phyloP scores from a whole-genome alignment of 30 jellyfish, hydroid and myxozoan genomes.

The Aurelia aurita region DNA sequence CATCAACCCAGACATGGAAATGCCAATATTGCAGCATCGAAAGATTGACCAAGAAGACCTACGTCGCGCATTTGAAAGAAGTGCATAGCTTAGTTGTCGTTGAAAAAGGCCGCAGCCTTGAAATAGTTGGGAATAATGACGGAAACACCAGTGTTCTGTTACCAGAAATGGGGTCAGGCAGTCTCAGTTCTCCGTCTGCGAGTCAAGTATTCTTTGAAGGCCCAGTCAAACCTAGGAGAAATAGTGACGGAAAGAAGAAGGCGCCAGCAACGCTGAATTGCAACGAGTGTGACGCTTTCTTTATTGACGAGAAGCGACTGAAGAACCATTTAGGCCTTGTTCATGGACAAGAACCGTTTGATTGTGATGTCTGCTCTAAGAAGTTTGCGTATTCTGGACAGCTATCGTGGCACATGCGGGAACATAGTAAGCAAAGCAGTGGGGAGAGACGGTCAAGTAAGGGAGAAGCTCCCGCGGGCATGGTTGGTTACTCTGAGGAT shows the following conservation, averaged over 20 bases:
- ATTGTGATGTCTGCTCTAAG: conserved; percentile 66
- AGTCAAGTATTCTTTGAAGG: neutral
- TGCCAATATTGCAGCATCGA: conserved; percentile 71
- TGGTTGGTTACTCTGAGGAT: neutral
- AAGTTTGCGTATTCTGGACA: conserved; percentile 83
- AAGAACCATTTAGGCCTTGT: conserved; percentile 77
- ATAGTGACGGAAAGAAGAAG: neutral
- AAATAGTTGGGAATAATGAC: conserved; percentile 49
- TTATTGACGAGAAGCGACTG: conserved; percentile 61
- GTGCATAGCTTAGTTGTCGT: conserved; percentile 61
- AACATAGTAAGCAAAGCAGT: conserved; percentile 10
- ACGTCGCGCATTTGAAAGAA: conserved; percentile 74
- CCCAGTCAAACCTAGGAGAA: neutral
- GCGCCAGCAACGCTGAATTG: conserved; percentile 32
- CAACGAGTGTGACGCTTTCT: conserved; percentile 68
- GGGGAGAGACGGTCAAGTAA: too few species aligned
- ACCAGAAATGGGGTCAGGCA: neutral
- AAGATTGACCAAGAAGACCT: conserved; percentile 67
- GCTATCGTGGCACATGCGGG: conserved; percentile 78
- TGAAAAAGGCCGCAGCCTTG: conserved; percentile 72
- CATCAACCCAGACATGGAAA: conserved; percentile 71
- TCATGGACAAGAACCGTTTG: conserved; percentile 82
- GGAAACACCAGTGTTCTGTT: neutral
- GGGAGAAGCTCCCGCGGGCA: neutral
- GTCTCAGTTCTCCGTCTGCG: neutral